A percentile compares a stretch with the other conserved stretches of the same genome.
phyloP scores from a whole-genome alignment of 1,140 invertebrate genomes.

The Conus ventricosus region DNA sequence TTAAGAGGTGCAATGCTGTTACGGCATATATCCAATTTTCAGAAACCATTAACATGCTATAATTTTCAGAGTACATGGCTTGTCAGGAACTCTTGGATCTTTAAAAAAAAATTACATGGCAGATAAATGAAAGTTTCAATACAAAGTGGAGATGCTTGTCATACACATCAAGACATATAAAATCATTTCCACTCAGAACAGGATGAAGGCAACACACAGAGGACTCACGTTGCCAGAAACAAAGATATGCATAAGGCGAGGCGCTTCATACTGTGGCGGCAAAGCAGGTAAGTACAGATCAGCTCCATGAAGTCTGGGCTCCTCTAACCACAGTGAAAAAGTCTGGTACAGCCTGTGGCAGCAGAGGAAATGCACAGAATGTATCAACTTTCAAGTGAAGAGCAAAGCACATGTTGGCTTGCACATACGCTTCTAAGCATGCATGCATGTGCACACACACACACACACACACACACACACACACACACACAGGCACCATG shows the following conservation, averaged over 20 bases:
- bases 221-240: conserved; percentile 67
- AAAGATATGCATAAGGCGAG: conserved; percentile 73
- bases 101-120: too few relatives aligned
- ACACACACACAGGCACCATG: too few relatives aligned
- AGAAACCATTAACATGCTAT: too few relatives aligned
- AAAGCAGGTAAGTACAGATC: conserved; percentile 83
- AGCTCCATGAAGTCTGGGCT: conserved; percentile 83
- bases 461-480: background rate
- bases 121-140: too few relatives aligned
- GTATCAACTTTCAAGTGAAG: background rate
- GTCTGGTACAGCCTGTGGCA: conserved; percentile 73
- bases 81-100: too few relatives aligned
- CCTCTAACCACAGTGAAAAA: conserved; percentile 86
- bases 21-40: too few relatives aligned
- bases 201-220: too few relatives aligned
- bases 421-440: background rate
- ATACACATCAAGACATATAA: too few relatives aligned
- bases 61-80: too few relatives aligned
- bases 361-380: background rate
- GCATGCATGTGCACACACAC: background rate
- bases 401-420: background rate
- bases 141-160: too few relatives aligned
- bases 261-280: conserved; percentile 79
- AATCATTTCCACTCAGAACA: too few relatives aligned
- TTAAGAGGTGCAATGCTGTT: too few relatives aligned